These are phyloP conservation scores for Cygnus atratus DNA, from an alignment of 2,113 vertebrate species.

Conservation along the genomic window DNA sequence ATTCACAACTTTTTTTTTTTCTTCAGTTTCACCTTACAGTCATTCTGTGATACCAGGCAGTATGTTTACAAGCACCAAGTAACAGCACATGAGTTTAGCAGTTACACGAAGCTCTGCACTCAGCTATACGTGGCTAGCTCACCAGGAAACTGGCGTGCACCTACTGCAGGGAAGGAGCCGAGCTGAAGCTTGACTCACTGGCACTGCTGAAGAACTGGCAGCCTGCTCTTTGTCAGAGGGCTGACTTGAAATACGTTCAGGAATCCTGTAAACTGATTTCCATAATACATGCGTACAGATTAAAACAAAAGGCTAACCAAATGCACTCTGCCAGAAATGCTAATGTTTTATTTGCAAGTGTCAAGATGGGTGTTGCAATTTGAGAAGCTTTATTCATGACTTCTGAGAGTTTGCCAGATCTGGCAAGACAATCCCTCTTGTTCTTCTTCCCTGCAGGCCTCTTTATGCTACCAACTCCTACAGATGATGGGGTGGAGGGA, in stretches of 20 bases:
- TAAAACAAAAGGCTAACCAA: not conserved
- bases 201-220: not conserved
- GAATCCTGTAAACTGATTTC: not conserved
- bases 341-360: not conserved
- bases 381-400: not conserved
- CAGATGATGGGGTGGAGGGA: not conserved
- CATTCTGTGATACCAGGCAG: accelerated
- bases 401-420: not conserved
- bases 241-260: not conserved
- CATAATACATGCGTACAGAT: not conserved
- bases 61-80: not conserved
- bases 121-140: not conserved
- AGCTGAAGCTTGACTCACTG: not conserved
- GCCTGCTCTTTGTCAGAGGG: not conserved
- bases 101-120: accelerated
- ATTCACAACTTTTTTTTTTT: not conserved
- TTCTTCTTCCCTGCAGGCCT: not conserved
- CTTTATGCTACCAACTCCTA: not conserved
- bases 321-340: not conserved
- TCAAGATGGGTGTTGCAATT: not conserved
- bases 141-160: not conserved
- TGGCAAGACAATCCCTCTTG: not conserved
- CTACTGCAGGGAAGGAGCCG: not conserved
- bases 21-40: not conserved
- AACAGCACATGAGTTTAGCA: not conserved